These are phyloP conservation scores for Erebia ligea DNA, from an alignment of 2,888 invertebrate species.

Conservation along the genomic window DNA sequence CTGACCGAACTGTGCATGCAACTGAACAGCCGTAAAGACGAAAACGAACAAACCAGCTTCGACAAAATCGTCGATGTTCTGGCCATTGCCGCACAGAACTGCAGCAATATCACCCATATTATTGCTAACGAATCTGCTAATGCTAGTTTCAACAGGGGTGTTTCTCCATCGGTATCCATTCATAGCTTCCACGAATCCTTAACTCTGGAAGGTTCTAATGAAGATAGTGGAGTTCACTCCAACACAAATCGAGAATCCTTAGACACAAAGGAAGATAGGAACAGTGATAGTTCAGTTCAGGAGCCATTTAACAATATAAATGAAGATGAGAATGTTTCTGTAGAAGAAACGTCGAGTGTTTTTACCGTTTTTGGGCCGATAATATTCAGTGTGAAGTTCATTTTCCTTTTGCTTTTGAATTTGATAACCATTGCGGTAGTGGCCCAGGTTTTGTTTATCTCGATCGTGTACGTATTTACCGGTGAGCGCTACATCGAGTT, in stretches of 20 bases:
- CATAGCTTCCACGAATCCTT: constrained; percentile 54
- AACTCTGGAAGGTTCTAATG: constrained; percentile 34
- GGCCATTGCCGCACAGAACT: constrained; percentile 56
- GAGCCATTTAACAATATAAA: constrained; percentile 34
- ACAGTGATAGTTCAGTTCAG: constrained; percentile 25
- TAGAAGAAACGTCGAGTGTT: constrained; percentile 31
- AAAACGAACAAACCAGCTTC: constrained; percentile 44
- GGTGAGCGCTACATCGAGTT: constrained; percentile 60
- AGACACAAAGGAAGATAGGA: not conserved
- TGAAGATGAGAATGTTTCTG: constrained; percentile 35
- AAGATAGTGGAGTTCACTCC: constrained; percentile 24
- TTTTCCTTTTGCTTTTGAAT: constrained; percentile 56
- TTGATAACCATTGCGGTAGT: constrained; percentile 51
- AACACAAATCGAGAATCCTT: not conserved
- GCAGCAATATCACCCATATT: constrained; percentile 57
- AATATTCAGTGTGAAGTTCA: constrained; percentile 50
- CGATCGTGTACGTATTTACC: constrained; percentile 53
- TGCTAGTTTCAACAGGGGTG: constrained; percentile 30
- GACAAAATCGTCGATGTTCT: constrained; percentile 56
- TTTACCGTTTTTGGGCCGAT: constrained; percentile 47
- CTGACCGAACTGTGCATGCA: constrained; percentile 59
- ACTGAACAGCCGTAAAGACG: constrained; percentile 44
- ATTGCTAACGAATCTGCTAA: constrained; percentile 46
- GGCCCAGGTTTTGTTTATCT: constrained; percentile 54
- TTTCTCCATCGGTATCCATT: constrained; percentile 61